Evolutionary conservation across 2,888 invertebrate genomes (phyloP), one percentile per base, ranked within the genome.

Genomic region (Anthrax anthrax): DNA sequence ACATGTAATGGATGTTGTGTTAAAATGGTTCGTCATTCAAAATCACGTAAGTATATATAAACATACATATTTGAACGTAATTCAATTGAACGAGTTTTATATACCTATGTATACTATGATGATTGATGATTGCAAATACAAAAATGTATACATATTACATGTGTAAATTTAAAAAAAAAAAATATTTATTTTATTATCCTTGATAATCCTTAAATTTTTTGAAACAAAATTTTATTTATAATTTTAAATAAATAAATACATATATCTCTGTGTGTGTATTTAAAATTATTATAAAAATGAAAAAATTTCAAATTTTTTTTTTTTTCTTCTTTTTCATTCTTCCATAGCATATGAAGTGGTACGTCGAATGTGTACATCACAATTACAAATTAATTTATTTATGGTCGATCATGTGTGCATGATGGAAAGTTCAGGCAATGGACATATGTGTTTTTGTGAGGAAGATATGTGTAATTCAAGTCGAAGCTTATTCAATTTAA

Each of bases 391-490:
- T 73, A 92, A 92, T 72, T 77, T 92, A 63, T 92, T 92, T 77
- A 91, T 92, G 90, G 92, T 92, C 70, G 92, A 92, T 67, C 92
- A 92, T 77, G 92, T 92, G 75, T 92, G 92, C 82, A 92, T 92
- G 91, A 86, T 88, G 84, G 92, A 92, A 84, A 89, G 91, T 81
- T 88, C 88, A 77, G 90, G 91, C 75, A 89, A 84, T 69, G 92
- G 92, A 73, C 90, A 90, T 80, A 92, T 92, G 91, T 92, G 91
- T 77, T 92, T 92, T 80, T 92, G 92, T 77, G 91, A 92, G 77
- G 90, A 90, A 76, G 90, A 92, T 75, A 86, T 86, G 84, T 92
- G 92, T 77, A 92, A 92, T 65, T 64, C 65, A 62, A 67, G 69
- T 63, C 59, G 66, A 63, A 62, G 64, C 63, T 60, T 67, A 64